Base-by-base conservation (phyloP, 2,797 vertebrate genomes). In the Onychomys arenicola region DNA sequence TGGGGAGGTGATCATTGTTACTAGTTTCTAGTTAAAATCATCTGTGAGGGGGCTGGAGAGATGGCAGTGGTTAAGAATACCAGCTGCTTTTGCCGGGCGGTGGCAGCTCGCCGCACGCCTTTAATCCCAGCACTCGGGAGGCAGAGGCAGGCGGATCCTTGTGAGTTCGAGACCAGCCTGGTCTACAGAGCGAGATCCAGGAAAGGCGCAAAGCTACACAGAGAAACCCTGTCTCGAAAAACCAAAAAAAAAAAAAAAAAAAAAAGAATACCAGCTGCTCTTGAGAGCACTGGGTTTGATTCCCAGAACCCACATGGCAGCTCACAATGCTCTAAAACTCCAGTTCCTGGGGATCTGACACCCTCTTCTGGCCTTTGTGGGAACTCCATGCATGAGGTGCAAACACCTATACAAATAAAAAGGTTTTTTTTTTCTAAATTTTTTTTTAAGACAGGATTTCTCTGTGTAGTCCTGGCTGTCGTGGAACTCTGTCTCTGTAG, bases 21-120 rank as follows among this genome's bases (percentile, higher is more conserved):
- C 12, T 34, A 93, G 16, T 91, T 94, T 91, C 40, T 94, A 23
- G 13, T 90, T 92, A 96, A 94, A 94, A 92, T 93, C 91, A 89
- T 89, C 82, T 97, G 14, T 94, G 43, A 65, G 29, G 61, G 27
- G 32, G 10, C 63, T 86, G 46, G 63, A 52, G 63, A n/a, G 63
- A 86, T 86, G 6, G 63, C 43, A 69, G 63, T 69, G 32, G 32
- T 52, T 69, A 46, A 84, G 63, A 69, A 46, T 25, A 25, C 46
- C 3, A 49, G 46, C 19, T 69, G 63, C n/a, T n/a, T n/a, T n/a
- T n/a, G n/a, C n/a, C n/a, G n/a, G n/a, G n/a, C n/a, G n/a, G n/a
- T n/a, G n/a, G n/a, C n/a, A n/a, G n/a, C n/a, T n/a, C n/a, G n/a
- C n/a, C n/a, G n/a, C n/a, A n/a, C n/a, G n/a, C n/a, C n/a, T n/a